Evolutionary conservation across 2,113 vertebrate species (phyloP).

Genomic region (Halichoerus grypus): DNA sequence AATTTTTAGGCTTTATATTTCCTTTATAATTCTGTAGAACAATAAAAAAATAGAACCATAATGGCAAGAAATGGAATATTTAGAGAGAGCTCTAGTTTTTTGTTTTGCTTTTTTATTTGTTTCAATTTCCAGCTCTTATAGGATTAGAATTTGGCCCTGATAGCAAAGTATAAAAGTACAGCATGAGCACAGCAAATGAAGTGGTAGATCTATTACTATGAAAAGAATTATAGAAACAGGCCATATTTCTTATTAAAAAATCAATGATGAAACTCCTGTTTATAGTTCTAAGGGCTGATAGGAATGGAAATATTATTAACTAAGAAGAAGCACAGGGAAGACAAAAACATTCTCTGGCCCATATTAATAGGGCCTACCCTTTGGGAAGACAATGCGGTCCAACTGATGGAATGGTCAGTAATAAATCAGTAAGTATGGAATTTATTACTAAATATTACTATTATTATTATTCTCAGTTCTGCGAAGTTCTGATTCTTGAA

Average conservation of each 20-base stretch:
- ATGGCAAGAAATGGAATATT: neutral
- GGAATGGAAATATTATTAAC: slow-evolving; percentile 26
- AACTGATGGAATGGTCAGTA: neutral
- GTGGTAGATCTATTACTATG: neutral
- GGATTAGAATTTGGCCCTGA: slow-evolving; percentile 69
- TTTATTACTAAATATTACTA: neutral
- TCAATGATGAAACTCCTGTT: neutral
- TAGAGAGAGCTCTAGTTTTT: neutral
- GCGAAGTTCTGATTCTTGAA: neutral
- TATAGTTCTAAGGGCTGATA: neutral
- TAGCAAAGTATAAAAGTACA: slow-evolving; percentile 1
- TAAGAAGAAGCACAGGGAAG: neutral
- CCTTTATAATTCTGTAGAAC: neutral
- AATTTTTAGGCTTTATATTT: neutral
- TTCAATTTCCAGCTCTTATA: neutral
- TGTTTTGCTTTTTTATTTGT: neutral
- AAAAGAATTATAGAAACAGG: slow-evolving; percentile 37
- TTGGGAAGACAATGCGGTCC: neutral
- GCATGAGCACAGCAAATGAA: neutral
- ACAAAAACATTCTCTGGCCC: neutral
- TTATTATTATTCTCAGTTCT: neutral
- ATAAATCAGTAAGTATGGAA: neutral
- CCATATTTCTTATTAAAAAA: slow-evolving; percentile 33
- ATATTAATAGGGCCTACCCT: neutral
- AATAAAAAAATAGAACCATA: neutral